Percentiles rank a stretch among this genome's conserved stretches.
These are phyloP conservation scores for Anarrhichthys ocellatus DNA, from an alignment of 2,113 vertebrate genomes.

Conservation along the genomic window DNA sequence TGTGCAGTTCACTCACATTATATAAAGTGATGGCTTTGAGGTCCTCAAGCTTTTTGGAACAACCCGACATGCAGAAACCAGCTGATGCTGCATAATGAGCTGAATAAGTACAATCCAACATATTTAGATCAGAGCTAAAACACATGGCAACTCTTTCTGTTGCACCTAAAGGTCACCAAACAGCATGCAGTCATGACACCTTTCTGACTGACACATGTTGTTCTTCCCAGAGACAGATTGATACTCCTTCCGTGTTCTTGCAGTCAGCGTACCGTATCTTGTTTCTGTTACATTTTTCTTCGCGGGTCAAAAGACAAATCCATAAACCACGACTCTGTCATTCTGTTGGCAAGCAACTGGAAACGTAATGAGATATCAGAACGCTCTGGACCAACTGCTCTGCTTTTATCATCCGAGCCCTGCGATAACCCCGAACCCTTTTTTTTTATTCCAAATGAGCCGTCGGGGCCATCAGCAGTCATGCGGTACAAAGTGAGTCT, in stretches of 20 bases:
- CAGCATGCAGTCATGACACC: not conserved
- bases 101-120: not conserved
- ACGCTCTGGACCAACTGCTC: not conserved
- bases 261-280: not conserved
- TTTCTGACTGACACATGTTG: constrained; percentile 16
- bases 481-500: constrained; percentile 44
- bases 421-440: not conserved
- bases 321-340: not conserved
- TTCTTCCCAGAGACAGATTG: not conserved
- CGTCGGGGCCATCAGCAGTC: constrained; percentile 45
- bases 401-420: constrained; percentile 6
- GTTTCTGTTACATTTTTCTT: not conserved
- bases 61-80: not conserved
- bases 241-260: constrained; percentile 30
- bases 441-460: constrained; percentile 5
- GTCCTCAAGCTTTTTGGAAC: not conserved
- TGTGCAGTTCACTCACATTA: not conserved
- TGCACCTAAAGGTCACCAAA: not conserved
- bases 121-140: not conserved
- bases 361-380: not conserved
- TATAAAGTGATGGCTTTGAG: not conserved
- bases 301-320: not conserved
- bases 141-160: not conserved
- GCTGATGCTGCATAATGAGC: not conserved
- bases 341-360: not conserved